phyloP scores from a whole-genome alignment of 2,113 vertebrate species.

The Cathartes aura region DNA sequence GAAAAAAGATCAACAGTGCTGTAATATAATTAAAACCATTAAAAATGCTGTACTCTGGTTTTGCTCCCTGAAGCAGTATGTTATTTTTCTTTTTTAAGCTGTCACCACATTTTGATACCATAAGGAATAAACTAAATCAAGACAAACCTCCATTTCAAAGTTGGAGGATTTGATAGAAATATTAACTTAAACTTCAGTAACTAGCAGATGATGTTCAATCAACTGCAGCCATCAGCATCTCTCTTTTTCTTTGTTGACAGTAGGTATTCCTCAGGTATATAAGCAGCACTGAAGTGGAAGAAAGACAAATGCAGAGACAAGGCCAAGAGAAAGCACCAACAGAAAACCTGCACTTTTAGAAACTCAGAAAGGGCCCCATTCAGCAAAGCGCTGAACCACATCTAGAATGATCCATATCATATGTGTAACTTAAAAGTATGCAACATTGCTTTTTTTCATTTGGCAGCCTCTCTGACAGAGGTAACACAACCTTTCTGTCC shows the following conservation, averaged over 20 bases:
- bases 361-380: neutral
- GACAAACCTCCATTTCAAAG: conserved; percentile 29
- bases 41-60: conserved; percentile 64
- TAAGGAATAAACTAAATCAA: conserved; percentile 69
- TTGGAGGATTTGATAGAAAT: conserved; percentile 8
- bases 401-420: neutral
- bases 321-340: neutral
- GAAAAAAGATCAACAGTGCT: conserved; percentile 45
- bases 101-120: conserved; percentile 68
- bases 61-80: conserved; percentile 61
- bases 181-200: neutral
- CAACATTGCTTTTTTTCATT: neutral
- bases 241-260: neutral
- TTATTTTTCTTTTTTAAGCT: conserved; percentile 67
- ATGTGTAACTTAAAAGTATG: neutral
- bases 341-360: neutral
- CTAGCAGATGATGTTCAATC: neutral
- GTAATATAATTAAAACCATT: conserved; percentile 72
- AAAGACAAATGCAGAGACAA: neutral
- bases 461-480: neutral
- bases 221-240: neutral
- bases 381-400: neutral
- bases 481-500: neutral
- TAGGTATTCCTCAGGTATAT: neutral
- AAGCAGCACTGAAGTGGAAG: neutral